phyloP scores from a whole-genome alignment of 2,113 vertebrate genomes.

The Butastur rufipennis region DNA sequence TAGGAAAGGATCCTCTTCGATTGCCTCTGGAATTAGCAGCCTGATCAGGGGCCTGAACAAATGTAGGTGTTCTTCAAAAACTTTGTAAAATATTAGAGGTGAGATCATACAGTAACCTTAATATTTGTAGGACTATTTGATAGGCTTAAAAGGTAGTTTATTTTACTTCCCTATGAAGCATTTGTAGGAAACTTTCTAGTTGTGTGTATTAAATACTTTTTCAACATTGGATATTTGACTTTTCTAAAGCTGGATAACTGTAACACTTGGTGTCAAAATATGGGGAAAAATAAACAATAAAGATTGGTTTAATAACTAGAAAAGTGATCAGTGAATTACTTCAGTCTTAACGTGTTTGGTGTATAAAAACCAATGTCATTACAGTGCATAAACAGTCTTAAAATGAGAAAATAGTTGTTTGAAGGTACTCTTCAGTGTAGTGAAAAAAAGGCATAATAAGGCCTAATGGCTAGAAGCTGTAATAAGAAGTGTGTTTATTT shows the following conservation, averaged over 20 bases:
- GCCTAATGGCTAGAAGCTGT: neutral
- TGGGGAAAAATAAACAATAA: neutral
- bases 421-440: neutral
- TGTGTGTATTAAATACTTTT: neutral
- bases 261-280: neutral
- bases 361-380: neutral
- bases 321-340: neutral
- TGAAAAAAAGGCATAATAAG: neutral
- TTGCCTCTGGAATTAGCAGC: neutral
- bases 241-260: neutral
- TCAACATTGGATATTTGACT: neutral
- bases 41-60: neutral
- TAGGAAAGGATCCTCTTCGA: neutral
- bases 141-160: neutral
- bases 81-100: neutral
- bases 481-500: neutral
- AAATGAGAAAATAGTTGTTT: neutral
- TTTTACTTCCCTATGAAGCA: neutral
- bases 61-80: neutral
- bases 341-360: neutral
- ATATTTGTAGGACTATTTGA: neutral
- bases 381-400: neutral
- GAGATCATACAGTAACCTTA: neutral
- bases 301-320: neutral
- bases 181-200: neutral